A percentile compares a stretch with the other conserved stretches of the same genome.
Conservation (phyloP, 2,888 invertebrate species). For the Rhaphigaster nebulosa region DNA sequence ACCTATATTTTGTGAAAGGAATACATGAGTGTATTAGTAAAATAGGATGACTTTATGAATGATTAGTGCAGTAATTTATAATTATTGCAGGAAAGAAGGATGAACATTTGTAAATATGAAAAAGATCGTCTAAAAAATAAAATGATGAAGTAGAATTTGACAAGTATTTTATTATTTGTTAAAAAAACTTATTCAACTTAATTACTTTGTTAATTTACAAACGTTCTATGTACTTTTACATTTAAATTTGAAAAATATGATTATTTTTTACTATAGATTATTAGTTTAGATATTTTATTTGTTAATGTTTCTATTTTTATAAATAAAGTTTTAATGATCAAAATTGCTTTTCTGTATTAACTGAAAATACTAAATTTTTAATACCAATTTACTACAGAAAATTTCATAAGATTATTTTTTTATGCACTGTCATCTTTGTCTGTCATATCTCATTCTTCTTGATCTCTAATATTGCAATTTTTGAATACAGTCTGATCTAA, state of each 20-base stretch:
- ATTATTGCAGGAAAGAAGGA: neutral
- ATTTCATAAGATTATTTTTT: no score
- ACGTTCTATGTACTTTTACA: neutral
- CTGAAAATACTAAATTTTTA: no score
- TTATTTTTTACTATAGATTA: neutral
- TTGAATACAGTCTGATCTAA: no score
- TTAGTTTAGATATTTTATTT: slow-evolving; percentile 9
- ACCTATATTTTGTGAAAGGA: neutral
- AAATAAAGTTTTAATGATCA: neutral
- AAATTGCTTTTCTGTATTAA: neutral
- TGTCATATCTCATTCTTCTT: no score
- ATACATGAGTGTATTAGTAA: neutral
- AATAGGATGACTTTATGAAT: neutral
- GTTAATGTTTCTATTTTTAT: slow-evolving; percentile 41
- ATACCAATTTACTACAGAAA: no score
- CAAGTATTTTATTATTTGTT: neutral
- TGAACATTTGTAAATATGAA: neutral
- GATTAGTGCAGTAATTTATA: neutral
- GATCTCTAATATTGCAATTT: no score
- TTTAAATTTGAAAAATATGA: neutral
- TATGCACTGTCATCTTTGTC: no score
- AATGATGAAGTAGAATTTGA: neutral
- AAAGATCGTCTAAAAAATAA: neutral
- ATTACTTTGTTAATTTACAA: neutral
- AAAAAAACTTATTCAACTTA: neutral